Conservation (phyloP, 2,888 invertebrate species). For the Athrips mouffetella region DNA sequence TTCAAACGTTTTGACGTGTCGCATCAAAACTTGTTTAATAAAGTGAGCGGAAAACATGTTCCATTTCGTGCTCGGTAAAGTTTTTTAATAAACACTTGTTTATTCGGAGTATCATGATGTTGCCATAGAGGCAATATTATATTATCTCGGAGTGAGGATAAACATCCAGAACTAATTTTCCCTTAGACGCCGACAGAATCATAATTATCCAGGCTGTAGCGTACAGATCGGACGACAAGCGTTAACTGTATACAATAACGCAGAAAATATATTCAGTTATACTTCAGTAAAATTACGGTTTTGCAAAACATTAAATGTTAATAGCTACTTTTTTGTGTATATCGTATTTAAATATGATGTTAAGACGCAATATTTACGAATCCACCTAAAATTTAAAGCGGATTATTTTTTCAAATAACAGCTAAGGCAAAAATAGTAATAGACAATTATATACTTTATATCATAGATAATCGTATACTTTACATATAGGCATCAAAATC, state of each 20-base stretch:
- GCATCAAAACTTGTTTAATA: slow-evolving; percentile 22
- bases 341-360: too few species aligned
- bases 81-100: slow-evolving; percentile 6
- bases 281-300: too few species aligned
- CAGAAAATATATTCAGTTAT: neutral
- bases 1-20: neutral
- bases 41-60: slow-evolving; percentile 8
- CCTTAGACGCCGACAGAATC: slow-evolving; percentile 8
- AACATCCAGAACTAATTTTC: slow-evolving; percentile 15
- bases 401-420: too few species aligned
- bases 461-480: too few species aligned
- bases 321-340: too few species aligned
- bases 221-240: neutral
- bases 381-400: too few species aligned
- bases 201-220: slow-evolving; percentile 10
- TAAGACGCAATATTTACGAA: too few species aligned
- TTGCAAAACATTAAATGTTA: too few species aligned
- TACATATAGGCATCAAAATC: too few species aligned
- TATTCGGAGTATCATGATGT: neutral
- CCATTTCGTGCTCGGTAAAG: slow-evolving; percentile 3
- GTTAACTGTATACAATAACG: too few species aligned
- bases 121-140: neutral
- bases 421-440: too few species aligned
- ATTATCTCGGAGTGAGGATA: slow-evolving; percentile 7
- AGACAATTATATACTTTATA: too few species aligned